These are phyloP conservation scores for Apaloderma vittatum DNA, from an alignment of 2,113 vertebrate species.

Conservation along the genomic window DNA sequence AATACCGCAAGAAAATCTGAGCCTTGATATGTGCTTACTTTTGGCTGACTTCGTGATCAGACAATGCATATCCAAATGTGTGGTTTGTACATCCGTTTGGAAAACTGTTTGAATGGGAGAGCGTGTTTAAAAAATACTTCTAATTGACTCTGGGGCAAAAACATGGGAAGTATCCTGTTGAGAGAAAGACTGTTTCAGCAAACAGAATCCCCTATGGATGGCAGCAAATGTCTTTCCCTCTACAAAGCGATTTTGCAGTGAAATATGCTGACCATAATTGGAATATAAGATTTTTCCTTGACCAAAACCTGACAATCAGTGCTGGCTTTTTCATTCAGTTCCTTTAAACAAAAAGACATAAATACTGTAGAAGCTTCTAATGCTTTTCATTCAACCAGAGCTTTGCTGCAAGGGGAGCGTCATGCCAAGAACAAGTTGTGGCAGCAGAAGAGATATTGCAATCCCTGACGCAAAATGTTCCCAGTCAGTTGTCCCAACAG, in stretches of 20 bases:
- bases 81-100: background rate
- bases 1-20: background rate
- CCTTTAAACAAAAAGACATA: background rate
- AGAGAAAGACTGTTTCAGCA: background rate
- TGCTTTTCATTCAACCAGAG: slow-evolving; percentile 72
- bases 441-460: slow-evolving; percentile 87
- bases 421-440: slow-evolving; percentile 85
- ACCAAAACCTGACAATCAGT: background rate
- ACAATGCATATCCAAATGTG: background rate
- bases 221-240: slow-evolving; percentile 57
- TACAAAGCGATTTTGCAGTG: background rate
- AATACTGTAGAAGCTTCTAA: background rate
- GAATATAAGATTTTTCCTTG: background rate
- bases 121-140: background rate
- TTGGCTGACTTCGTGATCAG: background rate
- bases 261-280: background rate
- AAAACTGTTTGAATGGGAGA: background rate
- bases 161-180: background rate
- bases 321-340: background rate
- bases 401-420: slow-evolving; percentile 85
- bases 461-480: slow-evolving; percentile 75
- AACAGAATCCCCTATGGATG: slow-evolving; percentile 57
- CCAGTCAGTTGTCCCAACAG: slow-evolving; percentile 81
- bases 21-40: background rate
- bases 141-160: background rate